Evolutionary conservation across 2,888 invertebrate genomes (phyloP), one percentile per base, ranked within the genome.

Genomic region (Melieria crassipennis): DNA sequence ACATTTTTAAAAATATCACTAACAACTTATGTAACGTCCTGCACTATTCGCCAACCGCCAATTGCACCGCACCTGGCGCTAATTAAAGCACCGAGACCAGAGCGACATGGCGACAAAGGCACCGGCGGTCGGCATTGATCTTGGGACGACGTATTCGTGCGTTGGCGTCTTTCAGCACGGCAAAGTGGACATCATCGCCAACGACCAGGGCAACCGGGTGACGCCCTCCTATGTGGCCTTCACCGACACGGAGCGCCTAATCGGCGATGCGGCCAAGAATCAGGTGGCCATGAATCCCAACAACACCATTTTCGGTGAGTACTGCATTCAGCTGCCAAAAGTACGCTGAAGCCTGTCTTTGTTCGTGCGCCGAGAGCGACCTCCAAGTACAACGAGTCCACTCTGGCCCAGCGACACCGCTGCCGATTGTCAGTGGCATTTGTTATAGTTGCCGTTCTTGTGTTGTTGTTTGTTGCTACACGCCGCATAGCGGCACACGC

Each of bases 71-170:
- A 13, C 43, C 52, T 47, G 42, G 60, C 67, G 60, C 60, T 60
- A 67, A 67, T 67, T 67, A 69, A 62, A 69, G 61, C 62, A 69
- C 62, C 69, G 55, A 64, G 43, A 11, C n/a, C n/a, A 64, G 58
- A 48, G 5, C 58, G 45, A 73, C 47, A 85, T 85, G 94, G 86
- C 83, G 76, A 30, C 30, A 30, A 85, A 83, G 76, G 78, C 82
- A 80, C 84, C 85, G 77, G 85, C 86, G 48, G 80, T 85, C 81
- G 84, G 86, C 80, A 85, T 86, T 88, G 97, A 97, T 89, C 90
- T 97, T 88, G 97, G 97, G 78, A 97, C 97, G 78, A 97, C 96
- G 73, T 97, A 96, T 87, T 97, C 96, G 68, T 96, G 95, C 85
- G 96, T 96, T 75, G 96, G 95, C 77, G 95, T 96, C 76, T 96